A percentile compares a stretch with the other conserved stretches of the same genome.
Evolutionary conservation across 2,888 invertebrate species (phyloP).

Genomic region (Acanthosepion pharaonis): DNA sequence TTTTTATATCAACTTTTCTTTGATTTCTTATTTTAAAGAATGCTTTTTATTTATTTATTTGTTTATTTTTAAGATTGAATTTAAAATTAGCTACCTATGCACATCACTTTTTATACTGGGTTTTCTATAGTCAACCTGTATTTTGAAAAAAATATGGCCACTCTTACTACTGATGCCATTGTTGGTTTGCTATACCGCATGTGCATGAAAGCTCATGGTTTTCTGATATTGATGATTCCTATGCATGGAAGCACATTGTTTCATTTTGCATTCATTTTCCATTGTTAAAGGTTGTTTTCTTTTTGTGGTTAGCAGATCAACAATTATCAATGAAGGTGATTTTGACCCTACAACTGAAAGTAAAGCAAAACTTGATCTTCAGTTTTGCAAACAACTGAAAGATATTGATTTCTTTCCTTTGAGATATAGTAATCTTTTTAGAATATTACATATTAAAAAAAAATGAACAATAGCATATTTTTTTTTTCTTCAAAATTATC

Average conservation of each 20-base stretch:
- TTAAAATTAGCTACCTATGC: neutral
- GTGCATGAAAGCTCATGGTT: neutral
- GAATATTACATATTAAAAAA: too few species aligned
- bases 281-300: neutral
- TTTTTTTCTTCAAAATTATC: too few species aligned
- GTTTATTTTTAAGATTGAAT: neutral
- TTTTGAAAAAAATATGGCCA: neutral
- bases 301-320: neutral
- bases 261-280: neutral
- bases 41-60: neutral
- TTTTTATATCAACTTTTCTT: neutral
- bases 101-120: neutral
- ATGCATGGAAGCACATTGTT: neutral
- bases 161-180: neutral
- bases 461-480: too few species aligned
- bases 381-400: too few species aligned
- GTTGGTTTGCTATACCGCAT: conserved; percentile 25
- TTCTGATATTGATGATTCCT: neutral
- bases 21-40: neutral
- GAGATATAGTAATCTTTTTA: too few species aligned
- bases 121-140: neutral
- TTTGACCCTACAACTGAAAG: neutral
- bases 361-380: too few species aligned
- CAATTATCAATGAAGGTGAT: neutral
- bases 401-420: too few species aligned